Evolutionary conservation across 1,140 invertebrate genomes (phyloP), one percentile per base, ranked within the genome.

Genomic region (Hirudo medicinalis): DNA sequence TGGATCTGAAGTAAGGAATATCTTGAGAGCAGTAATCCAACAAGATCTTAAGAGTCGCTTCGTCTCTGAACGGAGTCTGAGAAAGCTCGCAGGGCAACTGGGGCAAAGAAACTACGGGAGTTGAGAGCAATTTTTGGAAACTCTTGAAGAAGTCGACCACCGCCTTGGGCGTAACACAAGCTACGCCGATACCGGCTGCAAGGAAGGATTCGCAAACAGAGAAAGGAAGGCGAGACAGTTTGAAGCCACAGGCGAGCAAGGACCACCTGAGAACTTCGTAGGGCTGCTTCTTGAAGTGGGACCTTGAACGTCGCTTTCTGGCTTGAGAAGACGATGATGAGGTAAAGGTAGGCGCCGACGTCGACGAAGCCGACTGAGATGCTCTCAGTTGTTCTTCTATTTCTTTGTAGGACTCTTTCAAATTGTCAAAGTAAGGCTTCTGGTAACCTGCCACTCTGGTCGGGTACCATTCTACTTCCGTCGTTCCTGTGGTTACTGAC

Each of bases 381-480:
- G 32, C 36, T 49, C n/a, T 40, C 29, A n/a, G 22, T 17, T 68
- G 67, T 40, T 74, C 71, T 5, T 74, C 67, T 25, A 40, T 54
- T 19, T 72, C 71, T n/a, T 36, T n/a, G 19, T 67, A 36, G 17
- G 43, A n/a, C 32, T 72, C 70, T 40, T 74, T 63, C 19, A 74
- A 54, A 54, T 74, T 68, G 66, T 72, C 73, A 67, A 73, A 73
- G 22, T 73, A 73, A 4, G 72, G 72, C 60, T 54, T 73, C 55
- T 40, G 36, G 20, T 22, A 32, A 2, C 68, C 55, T 13, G 29
- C 54, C 2, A 57, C 70, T 68, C 32, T 67, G 13, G 70, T 71
- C 66, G 73, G 60, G 6, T 73, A 69, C 70, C 70, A 74, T 68
- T 74, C 73, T 15, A 74, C 70, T 54, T 74, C 73, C 19, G 67